These are phyloP conservation scores for Phymanthus crucifer DNA, from an alignment of 92 coral and sea anemone genomes.

Conservation along the genomic window DNA sequence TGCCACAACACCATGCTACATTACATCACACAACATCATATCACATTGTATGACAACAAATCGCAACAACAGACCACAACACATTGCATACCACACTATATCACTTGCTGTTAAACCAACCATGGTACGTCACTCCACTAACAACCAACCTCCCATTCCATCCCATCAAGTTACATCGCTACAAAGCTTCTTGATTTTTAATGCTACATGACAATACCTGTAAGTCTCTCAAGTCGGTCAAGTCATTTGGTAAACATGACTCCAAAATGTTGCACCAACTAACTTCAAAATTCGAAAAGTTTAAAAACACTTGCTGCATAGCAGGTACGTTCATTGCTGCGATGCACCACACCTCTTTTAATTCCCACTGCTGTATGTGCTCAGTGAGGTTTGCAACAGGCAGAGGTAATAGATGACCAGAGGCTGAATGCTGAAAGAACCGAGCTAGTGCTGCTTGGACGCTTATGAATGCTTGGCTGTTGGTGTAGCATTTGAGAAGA, in stretches of 20 bases:
- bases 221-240: conserved; percentile 64
- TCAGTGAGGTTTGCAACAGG: conserved; percentile 49
- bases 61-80: no score
- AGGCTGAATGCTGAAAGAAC: conserved; percentile 63
- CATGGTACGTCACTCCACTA: no score
- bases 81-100: no score
- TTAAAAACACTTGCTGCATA: conserved; percentile 60
- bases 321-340: conserved; percentile 76
- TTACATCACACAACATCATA: no score
- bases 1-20: no score
- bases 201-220: conserved; percentile 53
- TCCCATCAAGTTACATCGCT: no score
- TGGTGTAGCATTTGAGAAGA: conserved; percentile 86
- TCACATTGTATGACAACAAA: no score
- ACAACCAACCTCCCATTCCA: no score
- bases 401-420: conserved; percentile 60
- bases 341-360: conserved; percentile 78
- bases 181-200: neutral
- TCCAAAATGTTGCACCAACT: conserved; percentile 65
- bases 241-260: conserved; percentile 70
- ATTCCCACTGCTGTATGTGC: conserved; percentile 78
- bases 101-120: no score
- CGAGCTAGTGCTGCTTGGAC: conserved; percentile 89
- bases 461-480: conserved; percentile 89
- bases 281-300: conserved; percentile 80